These are phyloP conservation scores for Crotalus tigris DNA, from an alignment of 2,113 vertebrate species.

Conservation along the genomic window DNA sequence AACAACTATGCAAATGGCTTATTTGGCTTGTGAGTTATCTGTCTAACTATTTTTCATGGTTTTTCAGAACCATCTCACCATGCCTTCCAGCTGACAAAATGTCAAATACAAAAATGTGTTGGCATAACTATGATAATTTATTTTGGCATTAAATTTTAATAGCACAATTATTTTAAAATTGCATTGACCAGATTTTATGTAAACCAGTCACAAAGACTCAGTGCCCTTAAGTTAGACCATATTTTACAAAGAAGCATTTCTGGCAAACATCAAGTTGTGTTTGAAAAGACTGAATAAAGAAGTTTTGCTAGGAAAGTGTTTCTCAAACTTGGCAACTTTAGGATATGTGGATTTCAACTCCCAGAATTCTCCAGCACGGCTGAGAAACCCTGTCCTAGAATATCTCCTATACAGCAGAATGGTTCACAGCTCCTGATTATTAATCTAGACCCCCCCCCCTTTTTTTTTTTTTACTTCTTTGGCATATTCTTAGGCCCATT, in stretches of 20 bases:
- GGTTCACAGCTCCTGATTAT: neutral
- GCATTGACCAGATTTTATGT: neutral
- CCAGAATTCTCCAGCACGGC: neutral
- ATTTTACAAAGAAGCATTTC: neutral
- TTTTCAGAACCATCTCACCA: neutral
- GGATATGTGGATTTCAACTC: neutral
- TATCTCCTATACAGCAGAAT: rapidly evolving
- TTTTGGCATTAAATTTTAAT: constrained; percentile 10
- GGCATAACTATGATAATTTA: neutral
- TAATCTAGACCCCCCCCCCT: rapidly evolving
- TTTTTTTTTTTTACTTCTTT: neutral
- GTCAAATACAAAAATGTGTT: constrained; percentile 9
- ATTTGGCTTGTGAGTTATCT: neutral
- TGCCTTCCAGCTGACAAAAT: neutral
- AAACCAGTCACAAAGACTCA: neutral
- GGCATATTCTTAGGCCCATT: constrained; percentile 5
- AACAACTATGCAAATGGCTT: neutral
- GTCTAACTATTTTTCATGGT: neutral
- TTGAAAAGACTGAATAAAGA: neutral
- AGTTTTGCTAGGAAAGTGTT: neutral
- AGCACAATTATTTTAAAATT: neutral
- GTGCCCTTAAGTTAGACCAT: neutral
- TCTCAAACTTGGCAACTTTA: neutral
- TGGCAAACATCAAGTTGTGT: neutral
- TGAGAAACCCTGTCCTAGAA: neutral